These are phyloP conservation scores for Moxostoma hubbsi DNA, from an alignment of 2,797 vertebrate genomes.

Conservation along the genomic window DNA sequence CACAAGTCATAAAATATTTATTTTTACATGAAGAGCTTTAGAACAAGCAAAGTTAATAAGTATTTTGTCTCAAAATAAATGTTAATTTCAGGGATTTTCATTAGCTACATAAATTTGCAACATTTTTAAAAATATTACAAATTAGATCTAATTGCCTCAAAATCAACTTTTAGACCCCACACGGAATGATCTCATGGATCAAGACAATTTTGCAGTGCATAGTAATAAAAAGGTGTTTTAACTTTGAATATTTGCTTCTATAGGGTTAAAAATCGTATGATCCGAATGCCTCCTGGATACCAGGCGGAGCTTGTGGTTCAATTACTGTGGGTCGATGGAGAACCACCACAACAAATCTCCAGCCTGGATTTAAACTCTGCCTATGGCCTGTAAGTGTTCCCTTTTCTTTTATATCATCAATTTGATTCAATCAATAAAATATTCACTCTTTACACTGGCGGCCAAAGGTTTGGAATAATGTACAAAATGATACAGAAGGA, in stretches of 20 bases:
- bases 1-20: not conserved
- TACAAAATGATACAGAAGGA: no score
- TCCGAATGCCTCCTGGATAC: slow-evolving; percentile 92
- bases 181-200: no score
- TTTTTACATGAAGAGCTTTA: not conserved
- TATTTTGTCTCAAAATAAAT: no score
- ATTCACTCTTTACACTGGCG: not conserved
- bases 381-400: slow-evolving; percentile 92
- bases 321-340: slow-evolving; percentile 92
- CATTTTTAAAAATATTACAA: no score
- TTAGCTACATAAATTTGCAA: no score
- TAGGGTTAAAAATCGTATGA: slow-evolving; percentile 90
- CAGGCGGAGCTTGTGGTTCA: slow-evolving; percentile 95
- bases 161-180: no score
- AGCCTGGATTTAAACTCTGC: slow-evolving; percentile 94
- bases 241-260: not conserved
- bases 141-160: no score
- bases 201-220: no score
- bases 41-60: not conserved
- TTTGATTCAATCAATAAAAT: slow-evolving; percentile 5
- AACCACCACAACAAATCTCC: slow-evolving; percentile 95
- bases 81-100: no score
- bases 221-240: not conserved
- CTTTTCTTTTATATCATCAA: not conserved
- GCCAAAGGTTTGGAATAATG: not conserved